Base-by-base conservation (phyloP, 2,888 invertebrate genomes). In the Caenorhabditis japonica region DNA sequence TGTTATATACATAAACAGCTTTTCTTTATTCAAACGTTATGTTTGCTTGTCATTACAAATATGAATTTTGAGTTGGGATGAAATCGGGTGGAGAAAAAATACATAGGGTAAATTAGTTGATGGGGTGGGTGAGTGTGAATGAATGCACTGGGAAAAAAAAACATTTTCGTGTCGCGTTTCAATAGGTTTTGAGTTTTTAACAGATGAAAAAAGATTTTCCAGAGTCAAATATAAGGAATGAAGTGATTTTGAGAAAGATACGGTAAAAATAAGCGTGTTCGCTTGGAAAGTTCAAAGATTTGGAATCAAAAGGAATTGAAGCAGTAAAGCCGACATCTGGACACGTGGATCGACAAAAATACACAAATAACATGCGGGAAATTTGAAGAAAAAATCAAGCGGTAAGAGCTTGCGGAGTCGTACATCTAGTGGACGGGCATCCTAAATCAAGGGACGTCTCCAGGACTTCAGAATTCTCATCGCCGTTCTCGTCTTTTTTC, bases 401-500 rank as follows among this genome's bases (percentile, higher is more conserved):
- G 17, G 44, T 55, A 7, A 74, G 23, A 8, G 58, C 58, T 46
- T 61, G 68, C 10, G 74, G 68, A 23, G 72, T 68, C 4, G 56
- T 34, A n/a, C 25, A 56, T 19, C 49, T 49, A 27, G 69, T 49
- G 8, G 64, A 55, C 21, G 53, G 38, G 15, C 39, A 44, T 25
- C 47, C 58, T 51, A 75, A 23, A 23, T 75, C 75, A 21, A 75
- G 21, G 0, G 75, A 75, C 3, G 75, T 64, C 56, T 75, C 75
- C 25, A 69, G 33, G 7, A 75, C 33, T 27, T 56, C 56, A 34
- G 51, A 66, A 27, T 62, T 69, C 34, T 62, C 68, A 38, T 61
- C 64, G n/a, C 41, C 38, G 12, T 30, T 39, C 25, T 69, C 68
- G 38, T 77, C 69, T 36, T 62, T 56, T 13, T 72, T 53, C 39